Evolutionary conservation across 2,888 invertebrate species (phyloP).

Genomic region (Quadriops clusia): DNA sequence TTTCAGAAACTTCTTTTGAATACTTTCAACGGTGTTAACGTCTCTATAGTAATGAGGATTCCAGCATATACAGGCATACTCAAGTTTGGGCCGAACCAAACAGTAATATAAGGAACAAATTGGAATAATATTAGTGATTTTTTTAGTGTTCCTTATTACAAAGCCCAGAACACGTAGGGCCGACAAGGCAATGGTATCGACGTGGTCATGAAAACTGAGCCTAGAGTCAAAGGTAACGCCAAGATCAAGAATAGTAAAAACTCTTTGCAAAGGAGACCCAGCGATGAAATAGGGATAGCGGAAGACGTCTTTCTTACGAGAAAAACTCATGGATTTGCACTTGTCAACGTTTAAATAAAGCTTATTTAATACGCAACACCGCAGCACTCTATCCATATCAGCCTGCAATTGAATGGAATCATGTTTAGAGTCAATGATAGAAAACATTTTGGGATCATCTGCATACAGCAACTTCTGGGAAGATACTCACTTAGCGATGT

Average conservation of each 20-base stretch:
- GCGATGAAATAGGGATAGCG: neutral
- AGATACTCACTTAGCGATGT: neutral
- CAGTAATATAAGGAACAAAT: neutral
- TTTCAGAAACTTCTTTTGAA: neutral
- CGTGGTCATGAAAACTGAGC: neutral
- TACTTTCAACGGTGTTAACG: too few species aligned
- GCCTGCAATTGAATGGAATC: neutral
- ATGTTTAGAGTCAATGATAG: neutral
- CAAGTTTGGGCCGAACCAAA: neutral
- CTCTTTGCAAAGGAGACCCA: neutral
- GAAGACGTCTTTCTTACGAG: neutral
- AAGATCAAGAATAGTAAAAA: neutral
- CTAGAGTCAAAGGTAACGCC: neutral
- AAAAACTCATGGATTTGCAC: neutral
- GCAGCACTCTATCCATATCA: neutral
- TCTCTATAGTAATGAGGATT: neutral
- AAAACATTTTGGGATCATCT: conserved; percentile 1
- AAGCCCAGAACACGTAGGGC: too few species aligned
- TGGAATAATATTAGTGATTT: neutral
- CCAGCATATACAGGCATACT: neutral
- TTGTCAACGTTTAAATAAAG: neutral
- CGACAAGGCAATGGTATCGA: neutral
- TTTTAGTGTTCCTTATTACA: neutral
- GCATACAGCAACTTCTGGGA: neutral
- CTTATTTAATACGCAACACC: neutral